phyloP scores from a whole-genome alignment of 2,888 invertebrate species.

The Drosophila cognata region DNA sequence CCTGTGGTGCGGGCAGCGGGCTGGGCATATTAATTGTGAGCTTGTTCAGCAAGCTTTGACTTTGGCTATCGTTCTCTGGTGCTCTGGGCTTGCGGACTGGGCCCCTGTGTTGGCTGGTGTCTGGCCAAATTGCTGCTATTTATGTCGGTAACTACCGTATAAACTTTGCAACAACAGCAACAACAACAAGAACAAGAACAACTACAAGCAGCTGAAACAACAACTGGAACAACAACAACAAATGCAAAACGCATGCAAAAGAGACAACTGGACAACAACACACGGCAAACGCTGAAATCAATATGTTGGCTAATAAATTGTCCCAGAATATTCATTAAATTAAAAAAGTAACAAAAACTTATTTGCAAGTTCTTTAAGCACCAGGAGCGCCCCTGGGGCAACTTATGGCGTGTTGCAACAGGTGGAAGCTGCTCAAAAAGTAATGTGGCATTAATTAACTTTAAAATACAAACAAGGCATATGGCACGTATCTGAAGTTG shows the following conservation, averaged over 20 bases:
- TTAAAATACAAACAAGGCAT: not conserved
- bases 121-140: slow-evolving; percentile 84
- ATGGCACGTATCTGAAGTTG: not conserved
- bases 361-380: slow-evolving; percentile 33
- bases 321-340: slow-evolving; percentile 84
- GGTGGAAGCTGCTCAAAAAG: slow-evolving; percentile 7
- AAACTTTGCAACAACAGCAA: slow-evolving; percentile 77
- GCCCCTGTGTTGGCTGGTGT: slow-evolving; percentile 63
- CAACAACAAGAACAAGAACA: slow-evolving; percentile 55
- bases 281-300: slow-evolving; percentile 84
- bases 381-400: slow-evolving; percentile 53
- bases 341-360: slow-evolving; percentile 72
- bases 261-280: slow-evolving; percentile 52
- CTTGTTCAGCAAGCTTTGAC: slow-evolving; percentile 69
- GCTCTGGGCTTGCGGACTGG: slow-evolving; percentile 30
- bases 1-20: slow-evolving; percentile 71
- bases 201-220: slow-evolving; percentile 43
- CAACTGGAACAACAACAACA: slow-evolving; percentile 52
- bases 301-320: slow-evolving; percentile 85
- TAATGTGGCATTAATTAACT: not conserved
- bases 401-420: slow-evolving; percentile 23
- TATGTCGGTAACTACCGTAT: slow-evolving; percentile 85
- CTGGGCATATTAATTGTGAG: slow-evolving; percentile 77
- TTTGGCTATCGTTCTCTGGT: slow-evolving; percentile 4
- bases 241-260: slow-evolving; percentile 45